phyloP scores from a whole-genome alignment of 64 coral and sea anemone species.

The Acropora tenuis region DNA sequence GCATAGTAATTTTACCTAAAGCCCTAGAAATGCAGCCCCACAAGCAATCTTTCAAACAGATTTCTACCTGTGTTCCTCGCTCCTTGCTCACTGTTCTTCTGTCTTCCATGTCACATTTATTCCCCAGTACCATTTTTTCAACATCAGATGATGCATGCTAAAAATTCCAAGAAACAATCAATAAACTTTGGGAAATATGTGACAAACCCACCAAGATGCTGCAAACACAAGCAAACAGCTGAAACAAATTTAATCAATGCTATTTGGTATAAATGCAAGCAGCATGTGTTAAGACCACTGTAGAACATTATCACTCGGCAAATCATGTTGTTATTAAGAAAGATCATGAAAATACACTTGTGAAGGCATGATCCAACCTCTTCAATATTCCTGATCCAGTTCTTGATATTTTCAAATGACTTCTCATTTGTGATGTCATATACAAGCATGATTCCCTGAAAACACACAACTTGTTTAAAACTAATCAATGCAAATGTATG shows the following conservation, averaged over 20 bases:
- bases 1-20: too few species aligned
- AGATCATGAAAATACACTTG: too few species aligned
- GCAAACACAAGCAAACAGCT: not conserved
- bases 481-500: too few species aligned
- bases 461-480: not conserved
- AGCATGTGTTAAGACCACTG: not conserved
- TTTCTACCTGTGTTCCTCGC: slow-evolving; percentile 85
- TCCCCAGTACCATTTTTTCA: slow-evolving; percentile 99
- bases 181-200: too few species aligned
- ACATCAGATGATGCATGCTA: slow-evolving; percentile 98
- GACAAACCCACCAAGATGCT: not conserved
- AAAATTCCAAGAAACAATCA: not conserved
- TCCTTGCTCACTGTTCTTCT: slow-evolving; percentile 92
- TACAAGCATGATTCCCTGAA: slow-evolving; percentile 96
- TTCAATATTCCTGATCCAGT: slow-evolving; percentile 99
- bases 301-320: not conserved
- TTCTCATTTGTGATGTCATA: slow-evolving; percentile 99
- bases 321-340: too few species aligned
- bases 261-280: too few species aligned
- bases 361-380: slow-evolving; percentile 57
- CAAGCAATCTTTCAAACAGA: not conserved
- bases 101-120: slow-evolving; percentile 99
- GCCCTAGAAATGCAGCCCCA: too few species aligned
- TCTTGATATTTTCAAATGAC: slow-evolving; percentile 99
- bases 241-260: too few species aligned